Evolutionary conservation across 2,113 vertebrate genomes (phyloP), one percentile per base, ranked within the genome.

Genomic region (Oryzias curvinotus): DNA sequence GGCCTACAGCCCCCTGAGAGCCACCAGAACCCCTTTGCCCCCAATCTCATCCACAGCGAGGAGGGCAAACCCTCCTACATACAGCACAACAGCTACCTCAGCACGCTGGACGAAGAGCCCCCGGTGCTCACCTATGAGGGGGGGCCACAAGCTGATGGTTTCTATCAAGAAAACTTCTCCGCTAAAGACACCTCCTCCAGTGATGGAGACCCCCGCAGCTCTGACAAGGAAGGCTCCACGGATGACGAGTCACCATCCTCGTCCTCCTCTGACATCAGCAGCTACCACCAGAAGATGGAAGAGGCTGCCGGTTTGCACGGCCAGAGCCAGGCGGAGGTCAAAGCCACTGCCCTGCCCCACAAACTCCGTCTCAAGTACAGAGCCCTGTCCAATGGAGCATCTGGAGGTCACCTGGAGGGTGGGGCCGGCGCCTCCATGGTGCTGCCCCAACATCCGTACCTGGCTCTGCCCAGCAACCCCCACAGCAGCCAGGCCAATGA

Each of bases 281-380:
- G 65, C 73, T 77, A 86, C 78, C 63, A 84, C 61, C 87, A 87
- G 81, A 85, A 85, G 78, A 47, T n/a, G 1, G 64, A 1, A 1
- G 44, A 56, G 2, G 47, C 41, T 8, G 16, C 26, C 2, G n/a
- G 68, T 62, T 85, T 67, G 0, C 57, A 73, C 0, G 7, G 65
- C 3, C 89, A 91, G 18, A 45, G n/a, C 46, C 88, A 84, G 21
- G 64, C 73, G 0, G 91, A 91, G 81, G 71, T 91, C 62, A 92
- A 86, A 84, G 80, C 46, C 21, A 92, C 89, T 0, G 93, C 93
- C 16, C 88, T 94, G 56, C 94, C 94, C 3, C 93, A 95, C 78
- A 95, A 95, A 75, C 90, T 95, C 42, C 91, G 94, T 18, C 91
- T 95, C 65, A 94, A 95, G 66, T 89, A 92, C 75, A 76, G 90